These are phyloP conservation scores for Neotragus moschatus DNA, from an alignment of 2,113 vertebrate genomes.

Conservation along the genomic window DNA sequence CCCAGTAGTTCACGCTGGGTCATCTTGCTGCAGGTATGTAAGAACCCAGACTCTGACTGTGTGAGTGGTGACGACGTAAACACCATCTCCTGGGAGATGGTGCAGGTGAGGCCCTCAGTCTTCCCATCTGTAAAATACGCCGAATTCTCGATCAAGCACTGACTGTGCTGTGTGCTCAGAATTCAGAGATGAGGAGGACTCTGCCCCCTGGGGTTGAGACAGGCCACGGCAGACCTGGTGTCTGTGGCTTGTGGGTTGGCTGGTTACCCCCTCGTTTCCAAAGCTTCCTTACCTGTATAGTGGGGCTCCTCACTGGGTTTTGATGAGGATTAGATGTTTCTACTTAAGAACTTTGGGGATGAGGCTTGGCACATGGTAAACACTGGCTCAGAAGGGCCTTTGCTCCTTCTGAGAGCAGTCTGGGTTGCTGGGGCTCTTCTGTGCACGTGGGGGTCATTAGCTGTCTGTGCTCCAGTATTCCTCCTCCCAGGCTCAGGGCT, in stretches of 20 bases:
- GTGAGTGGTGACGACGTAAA: accelerated
- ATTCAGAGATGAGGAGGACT: not conserved
- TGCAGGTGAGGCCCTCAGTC: not conserved
- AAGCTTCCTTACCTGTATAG: not conserved
- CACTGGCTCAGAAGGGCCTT: not conserved
- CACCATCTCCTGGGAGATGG: accelerated
- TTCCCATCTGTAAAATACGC: not conserved
- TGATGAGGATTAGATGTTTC: not conserved
- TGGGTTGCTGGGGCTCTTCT: not conserved
- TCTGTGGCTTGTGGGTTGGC: accelerated
- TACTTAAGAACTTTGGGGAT: not conserved
- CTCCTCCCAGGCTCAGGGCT: not conserved
- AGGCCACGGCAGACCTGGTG: accelerated
- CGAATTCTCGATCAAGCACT: accelerated
- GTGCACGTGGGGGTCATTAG: too few species aligned
- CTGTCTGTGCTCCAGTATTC: not conserved
- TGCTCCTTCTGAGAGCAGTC: not conserved
- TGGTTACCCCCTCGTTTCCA: not conserved
- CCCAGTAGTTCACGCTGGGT: not conserved
- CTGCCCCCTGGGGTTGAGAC: not conserved
- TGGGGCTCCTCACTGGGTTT: too few species aligned
- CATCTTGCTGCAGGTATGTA: not conserved
- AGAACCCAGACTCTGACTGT: not conserved
- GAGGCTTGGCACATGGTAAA: not conserved
- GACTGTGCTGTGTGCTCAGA: not conserved